phyloP scores from a whole-genome alignment of 2,113 vertebrate genomes.

The Emydura subglobosa region DNA sequence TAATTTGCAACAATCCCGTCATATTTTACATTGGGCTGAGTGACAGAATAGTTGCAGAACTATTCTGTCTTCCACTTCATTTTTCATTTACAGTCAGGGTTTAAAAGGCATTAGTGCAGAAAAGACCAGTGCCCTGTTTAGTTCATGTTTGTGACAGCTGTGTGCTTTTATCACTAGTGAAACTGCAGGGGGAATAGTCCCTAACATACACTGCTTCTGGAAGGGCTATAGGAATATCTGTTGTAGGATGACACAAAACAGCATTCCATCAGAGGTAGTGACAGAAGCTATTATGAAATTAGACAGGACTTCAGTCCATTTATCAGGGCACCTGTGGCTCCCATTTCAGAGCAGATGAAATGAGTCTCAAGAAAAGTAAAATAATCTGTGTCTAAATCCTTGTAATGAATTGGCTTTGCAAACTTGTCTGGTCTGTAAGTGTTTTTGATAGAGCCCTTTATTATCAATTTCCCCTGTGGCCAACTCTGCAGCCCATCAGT shows the following conservation, averaged over 20 bases:
- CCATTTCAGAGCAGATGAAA: not conserved
- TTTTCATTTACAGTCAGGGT: not conserved
- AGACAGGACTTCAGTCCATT: not conserved
- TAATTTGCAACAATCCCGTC: not conserved
- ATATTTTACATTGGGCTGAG: not conserved
- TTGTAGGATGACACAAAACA: fast-evolving
- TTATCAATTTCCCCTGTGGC: not conserved
- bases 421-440: fast-evolving
- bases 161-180: not conserved
- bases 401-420: fast-evolving
- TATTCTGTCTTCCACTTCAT: not conserved
- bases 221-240: not conserved
- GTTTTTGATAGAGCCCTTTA: fast-evolving
- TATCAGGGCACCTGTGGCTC: not conserved
- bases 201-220: not conserved
- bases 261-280: not conserved
- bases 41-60: not conserved
- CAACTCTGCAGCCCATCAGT: fast-evolving
- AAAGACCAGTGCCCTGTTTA: not conserved
- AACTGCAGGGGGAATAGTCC: not conserved
- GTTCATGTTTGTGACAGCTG: not conserved
- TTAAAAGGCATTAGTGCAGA: not conserved
- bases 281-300: fast-evolving
- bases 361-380: not conserved
- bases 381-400: not conserved